Conservation (phyloP, 1,140 invertebrate species). For the Delia radicum region DNA sequence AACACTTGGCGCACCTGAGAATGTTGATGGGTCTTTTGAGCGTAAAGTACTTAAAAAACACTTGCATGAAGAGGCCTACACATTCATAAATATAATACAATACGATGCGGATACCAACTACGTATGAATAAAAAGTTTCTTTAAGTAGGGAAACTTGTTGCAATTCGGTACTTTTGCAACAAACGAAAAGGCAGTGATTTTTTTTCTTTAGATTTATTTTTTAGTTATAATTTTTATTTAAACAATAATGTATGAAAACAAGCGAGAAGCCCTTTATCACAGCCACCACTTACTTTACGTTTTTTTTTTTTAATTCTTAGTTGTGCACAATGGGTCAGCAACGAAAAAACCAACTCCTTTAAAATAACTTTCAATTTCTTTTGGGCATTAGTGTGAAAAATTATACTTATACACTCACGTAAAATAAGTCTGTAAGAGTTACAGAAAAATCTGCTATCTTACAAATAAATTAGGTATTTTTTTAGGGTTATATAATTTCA, state of each 20-base stretch:
- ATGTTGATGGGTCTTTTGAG: slow-evolving; percentile 28
- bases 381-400: no score
- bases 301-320: not conserved
- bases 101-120: not conserved
- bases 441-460: no score
- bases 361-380: no score
- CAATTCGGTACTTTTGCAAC: not conserved
- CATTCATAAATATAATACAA: not conserved
- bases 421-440: no score
- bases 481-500: no score
- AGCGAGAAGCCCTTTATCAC: slow-evolving; percentile 21
- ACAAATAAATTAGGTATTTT: no score
- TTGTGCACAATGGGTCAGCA: no score
- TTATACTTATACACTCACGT: no score
- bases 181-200: not conserved
- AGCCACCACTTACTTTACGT: not conserved
- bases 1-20: slow-evolving; percentile 31
- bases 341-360: no score
- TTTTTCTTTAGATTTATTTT: not conserved
- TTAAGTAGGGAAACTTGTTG: not conserved
- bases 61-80: slow-evolving; percentile 14
- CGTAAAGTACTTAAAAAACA: slow-evolving; percentile 22
- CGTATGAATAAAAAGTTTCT: not conserved
- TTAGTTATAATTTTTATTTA: not conserved
- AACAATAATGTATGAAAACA: slow-evolving; percentile 14